phyloP scores from a whole-genome alignment of 1,140 invertebrate species.

The Aphelinus certus region DNA sequence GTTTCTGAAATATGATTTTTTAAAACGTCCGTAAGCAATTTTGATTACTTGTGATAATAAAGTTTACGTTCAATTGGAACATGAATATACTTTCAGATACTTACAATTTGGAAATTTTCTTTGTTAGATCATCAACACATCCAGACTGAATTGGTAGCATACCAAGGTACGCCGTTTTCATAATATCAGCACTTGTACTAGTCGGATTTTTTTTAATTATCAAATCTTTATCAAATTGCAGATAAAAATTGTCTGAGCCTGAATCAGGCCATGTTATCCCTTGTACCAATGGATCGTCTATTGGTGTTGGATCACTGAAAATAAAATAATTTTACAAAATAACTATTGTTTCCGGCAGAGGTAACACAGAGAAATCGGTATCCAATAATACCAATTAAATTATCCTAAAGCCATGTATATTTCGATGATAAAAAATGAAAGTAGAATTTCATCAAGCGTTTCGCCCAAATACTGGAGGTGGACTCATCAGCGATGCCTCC shows the following conservation, averaged over 20 bases:
- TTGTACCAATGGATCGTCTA: not conserved
- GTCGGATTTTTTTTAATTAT: not conserved
- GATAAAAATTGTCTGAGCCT: not conserved
- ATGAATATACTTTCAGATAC: not conserved
- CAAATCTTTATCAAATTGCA: constrained; percentile 20
- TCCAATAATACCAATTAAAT: too few species aligned
- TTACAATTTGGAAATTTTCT: not conserved
- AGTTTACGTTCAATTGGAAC: too few species aligned
- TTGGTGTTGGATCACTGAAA: constrained; percentile 43
- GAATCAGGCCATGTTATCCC: constrained; percentile 34
- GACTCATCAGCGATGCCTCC: too few species aligned
- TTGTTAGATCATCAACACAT: not conserved
- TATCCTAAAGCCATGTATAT: too few species aligned
- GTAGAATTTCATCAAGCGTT: too few species aligned
- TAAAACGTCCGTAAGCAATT: not conserved
- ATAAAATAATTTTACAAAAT: not conserved
- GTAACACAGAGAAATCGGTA: too few species aligned
- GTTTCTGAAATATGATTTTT: not conserved
- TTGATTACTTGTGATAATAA: too few species aligned
- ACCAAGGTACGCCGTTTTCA: not conserved
- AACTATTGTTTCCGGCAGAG: too few species aligned
- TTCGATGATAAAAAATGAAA: too few species aligned
- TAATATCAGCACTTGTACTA: not conserved
- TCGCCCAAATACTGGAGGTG: too few species aligned
- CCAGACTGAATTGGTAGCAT: constrained; percentile 9